These are phyloP conservation scores for Steinernema hermaphroditum DNA, from an alignment of 2,888 invertebrate species.

Conservation along the genomic window DNA sequence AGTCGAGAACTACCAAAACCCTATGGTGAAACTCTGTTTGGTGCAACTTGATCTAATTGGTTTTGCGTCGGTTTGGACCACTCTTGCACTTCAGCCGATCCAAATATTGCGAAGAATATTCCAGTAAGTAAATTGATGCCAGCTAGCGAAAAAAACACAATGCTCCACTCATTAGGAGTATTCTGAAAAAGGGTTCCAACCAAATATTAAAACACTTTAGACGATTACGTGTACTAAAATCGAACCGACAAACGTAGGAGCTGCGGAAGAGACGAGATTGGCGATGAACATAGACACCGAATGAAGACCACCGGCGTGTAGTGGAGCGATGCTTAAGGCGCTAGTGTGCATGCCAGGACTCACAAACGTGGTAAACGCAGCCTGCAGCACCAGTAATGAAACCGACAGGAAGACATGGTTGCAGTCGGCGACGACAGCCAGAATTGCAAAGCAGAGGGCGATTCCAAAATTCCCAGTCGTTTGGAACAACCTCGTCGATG, in stretches of 20 bases:
- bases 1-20: no score
- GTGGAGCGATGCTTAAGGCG: conserved; percentile 42
- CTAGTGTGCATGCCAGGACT: conserved; percentile 47
- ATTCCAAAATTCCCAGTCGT: not conserved
- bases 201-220: no score
- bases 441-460: not conserved
- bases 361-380: conserved; percentile 16
- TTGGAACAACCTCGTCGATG: not conserved
- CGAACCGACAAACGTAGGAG: no score
- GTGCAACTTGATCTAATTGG: no score
- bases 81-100: conserved; percentile 9
- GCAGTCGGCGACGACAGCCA: not conserved
- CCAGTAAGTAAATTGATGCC: conserved; percentile 35
- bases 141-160: conserved; percentile 19
- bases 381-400: not conserved
- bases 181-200: conserved; percentile 24
- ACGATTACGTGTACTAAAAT: not conserved
- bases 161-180: conserved; percentile 29
- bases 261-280: conserved; percentile 33
- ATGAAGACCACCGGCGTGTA: conserved; percentile 36
- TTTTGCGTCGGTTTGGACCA: conserved; percentile 5
- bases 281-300: not conserved
- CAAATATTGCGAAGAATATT: conserved; percentile 35
- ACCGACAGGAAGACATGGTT: not conserved
- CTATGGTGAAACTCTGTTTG: no score